Conservation (phyloP, 2,888 invertebrate species). For the Seira ritae region DNA sequence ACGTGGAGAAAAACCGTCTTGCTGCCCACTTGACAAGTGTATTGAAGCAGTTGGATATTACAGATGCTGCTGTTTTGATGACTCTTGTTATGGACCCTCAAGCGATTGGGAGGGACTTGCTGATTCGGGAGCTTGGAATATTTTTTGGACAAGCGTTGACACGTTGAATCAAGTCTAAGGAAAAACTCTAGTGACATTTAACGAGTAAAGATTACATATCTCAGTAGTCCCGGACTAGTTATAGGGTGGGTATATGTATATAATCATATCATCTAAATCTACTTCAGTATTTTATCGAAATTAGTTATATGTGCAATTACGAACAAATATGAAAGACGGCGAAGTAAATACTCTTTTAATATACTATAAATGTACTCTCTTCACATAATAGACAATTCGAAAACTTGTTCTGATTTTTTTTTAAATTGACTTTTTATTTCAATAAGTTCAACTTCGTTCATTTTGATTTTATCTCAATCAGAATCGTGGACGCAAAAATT, state of each 20-base stretch:
- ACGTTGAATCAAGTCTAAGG: slow-evolving; percentile 18
- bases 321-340: too few species aligned
- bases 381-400: too few species aligned
- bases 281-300: too few species aligned
- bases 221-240: slow-evolving; percentile 89
- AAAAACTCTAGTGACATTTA: not conserved
- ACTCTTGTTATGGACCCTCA: slow-evolving; percentile 55
- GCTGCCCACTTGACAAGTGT: slow-evolving; percentile 59
- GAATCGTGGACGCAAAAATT: too few species aligned
- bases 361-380: too few species aligned
- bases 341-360: too few species aligned
- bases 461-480: too few species aligned
- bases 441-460: too few species aligned
- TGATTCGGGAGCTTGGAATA: slow-evolving; percentile 55
- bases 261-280: too few species aligned
- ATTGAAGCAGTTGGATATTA: slow-evolving; percentile 62
- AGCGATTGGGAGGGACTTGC: slow-evolving; percentile 34
- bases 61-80: slow-evolving; percentile 65
- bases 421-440: too few species aligned
- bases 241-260: slow-evolving; percentile 87
- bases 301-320: too few species aligned
- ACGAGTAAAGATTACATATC: slow-evolving; percentile 98
- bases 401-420: too few species aligned
- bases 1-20: slow-evolving; percentile 59
- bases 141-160: slow-evolving; percentile 50